Evolutionary conservation across 23 tunicate species (phyloP), one percentile per base, ranked within the genome.

Genomic region (Oikopleura albicans): DNA sequence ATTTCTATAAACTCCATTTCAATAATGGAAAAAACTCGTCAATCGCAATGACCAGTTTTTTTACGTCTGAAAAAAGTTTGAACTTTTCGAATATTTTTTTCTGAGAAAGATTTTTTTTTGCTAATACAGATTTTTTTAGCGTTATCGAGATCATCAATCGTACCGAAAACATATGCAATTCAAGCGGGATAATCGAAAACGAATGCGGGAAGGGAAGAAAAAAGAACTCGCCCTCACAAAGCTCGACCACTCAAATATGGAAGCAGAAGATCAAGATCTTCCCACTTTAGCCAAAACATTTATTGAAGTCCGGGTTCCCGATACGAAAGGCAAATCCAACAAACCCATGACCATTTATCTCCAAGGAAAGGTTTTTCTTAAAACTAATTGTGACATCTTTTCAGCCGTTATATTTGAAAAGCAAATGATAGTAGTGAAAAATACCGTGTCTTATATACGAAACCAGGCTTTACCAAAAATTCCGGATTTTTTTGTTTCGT

Each of bases 331-430:
- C 28, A 71, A 29, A 71, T 2, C 33, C 4, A 29, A 29, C 37
- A 71, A 71, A 31, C 27, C 27, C 2, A 71, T 71, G 33, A 71
- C 79, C 4, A 16, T 71, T 71, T 16, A 16, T 16, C 79, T 71
- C 37, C 79, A 71, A 71, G 79, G 79, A 71, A 71, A 71, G 35
- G 33, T 71, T 49, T n/a, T n/a, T n/a, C n/a, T n/a, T n/a, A n/a
- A n/a, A n/a, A n/a, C n/a, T n/a, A n/a, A n/a, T n/a, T n/a, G n/a
- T n/a, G n/a, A n/a, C n/a, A n/a, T n/a, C n/a, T n/a, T n/a, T n/a
- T n/a, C n/a, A n/a, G n/a, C n/a, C n/a, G n/a, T n/a, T n/a, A n/a
- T n/a, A n/a, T n/a, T n/a, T n/a, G n/a, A n/a, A n/a, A n/a, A n/a
- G n/a, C n/a, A n/a, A n/a, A n/a, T n/a, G n/a, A n/a, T n/a, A n/a